Base-by-base conservation (phyloP, 2,888 invertebrate species). In the Tinea semifulvella region DNA sequence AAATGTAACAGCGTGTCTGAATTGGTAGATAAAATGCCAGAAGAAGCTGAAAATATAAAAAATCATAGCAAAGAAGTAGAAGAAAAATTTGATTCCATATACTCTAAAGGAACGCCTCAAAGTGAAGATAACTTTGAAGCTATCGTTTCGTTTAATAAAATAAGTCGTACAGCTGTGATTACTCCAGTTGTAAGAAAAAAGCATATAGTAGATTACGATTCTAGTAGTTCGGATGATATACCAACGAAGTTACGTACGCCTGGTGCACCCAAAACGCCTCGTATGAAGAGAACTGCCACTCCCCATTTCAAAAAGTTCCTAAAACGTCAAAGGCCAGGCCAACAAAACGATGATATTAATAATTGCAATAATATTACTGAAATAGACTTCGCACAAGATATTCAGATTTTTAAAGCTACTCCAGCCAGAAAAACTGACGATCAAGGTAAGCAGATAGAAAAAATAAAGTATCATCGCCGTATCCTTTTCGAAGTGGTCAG, bases 1-100 rank as follows among this genome's bases (percentile, higher is more conserved):
- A 62, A 68, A 49, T 80, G 80, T 50, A 65, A 55, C 1, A 79
- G 69, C 42, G 66, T 79, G 43, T 68, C 79, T 1, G 79, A 79
- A 52, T 48, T 80, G 22, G 28, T 75, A 0, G 62, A 56, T 28
- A 57, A 57, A 19, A 28, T 10, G n/a, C 5, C 13, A 14, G 54
- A 56, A 28, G 45, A 53, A 56, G 8, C 4, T 7, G 8, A 52
- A 53, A 22, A 46, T 47, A 10, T 55, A 50, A 13, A 55, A 50
- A 43, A 14, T 20, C 17, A 36, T 16, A 20, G 48, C 0, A 56
- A 54, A 42, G 60, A 61, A 17, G 50, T 68, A 1, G 69, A 79
- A 42, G 63, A 68, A 2, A 70, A 64, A 50, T 80, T 80, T 45
- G 66, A 79, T 55, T 69, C 64, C 0, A 44, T 80, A 5, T 76